A percentile compares a stretch with the other conserved stretches of the same genome.
Conservation (phyloP, 2,113 vertebrate species). For the Scalopus aquaticus region DNA sequence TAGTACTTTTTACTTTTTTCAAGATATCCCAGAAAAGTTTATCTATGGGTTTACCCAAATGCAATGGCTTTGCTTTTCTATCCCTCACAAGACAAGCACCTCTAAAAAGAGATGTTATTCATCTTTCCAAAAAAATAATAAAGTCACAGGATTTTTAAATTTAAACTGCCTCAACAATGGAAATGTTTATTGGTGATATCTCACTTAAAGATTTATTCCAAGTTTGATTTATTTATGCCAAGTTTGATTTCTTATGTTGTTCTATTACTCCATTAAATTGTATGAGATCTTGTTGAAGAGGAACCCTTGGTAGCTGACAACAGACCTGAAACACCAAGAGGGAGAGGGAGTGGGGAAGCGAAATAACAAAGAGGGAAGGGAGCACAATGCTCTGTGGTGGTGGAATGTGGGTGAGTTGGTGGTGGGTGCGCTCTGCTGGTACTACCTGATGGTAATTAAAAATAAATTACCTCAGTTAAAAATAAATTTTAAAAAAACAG, state of each 20-base stretch:
- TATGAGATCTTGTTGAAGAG: neutral
- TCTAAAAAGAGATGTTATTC: neutral
- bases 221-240: neutral
- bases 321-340: too few species aligned
- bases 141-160: neutral
- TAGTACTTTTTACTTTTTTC: neutral
- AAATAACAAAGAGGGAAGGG: too few species aligned
- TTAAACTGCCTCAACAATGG: neutral
- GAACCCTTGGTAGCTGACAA: too few species aligned
- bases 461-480: too few species aligned
- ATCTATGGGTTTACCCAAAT: slow-evolving; percentile 11
- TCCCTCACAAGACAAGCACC: neutral
- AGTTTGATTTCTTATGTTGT: slow-evolving; percentile 15
- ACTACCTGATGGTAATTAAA: too few species aligned
- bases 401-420: too few species aligned
- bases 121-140: neutral
- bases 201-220: neutral
- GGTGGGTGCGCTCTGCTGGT: too few species aligned
- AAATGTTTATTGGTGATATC: neutral
- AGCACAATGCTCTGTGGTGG: too few species aligned
- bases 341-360: too few species aligned
- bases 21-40: neutral
- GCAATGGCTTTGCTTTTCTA: neutral
- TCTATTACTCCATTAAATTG: neutral
- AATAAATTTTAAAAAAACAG: neutral